Base-by-base conservation (phyloP, 2,888 invertebrate species). In the Phaonia tiefii region DNA sequence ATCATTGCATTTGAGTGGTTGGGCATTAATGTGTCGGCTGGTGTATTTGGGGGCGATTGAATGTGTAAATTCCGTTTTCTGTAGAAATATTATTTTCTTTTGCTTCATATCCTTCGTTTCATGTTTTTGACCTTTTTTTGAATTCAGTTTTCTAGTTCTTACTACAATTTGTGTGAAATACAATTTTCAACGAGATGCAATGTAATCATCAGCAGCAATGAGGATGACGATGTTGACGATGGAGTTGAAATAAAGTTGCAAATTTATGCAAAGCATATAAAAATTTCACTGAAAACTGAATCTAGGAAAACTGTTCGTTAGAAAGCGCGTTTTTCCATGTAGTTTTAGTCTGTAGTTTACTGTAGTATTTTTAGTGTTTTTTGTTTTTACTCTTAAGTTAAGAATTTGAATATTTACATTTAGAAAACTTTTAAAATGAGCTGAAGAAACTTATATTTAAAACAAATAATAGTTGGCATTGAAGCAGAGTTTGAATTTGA, bases 251-350 rank as follows among this genome's bases (percentile, higher is more conserved):
- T 11, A 37, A 72, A 69, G 13, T 76, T 65, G 56, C 37, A 80
- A 76, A 73, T 80, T 70, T 80, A 76, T 76, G 75, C 67, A 80
- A 69, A 79, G 31, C 46, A 65, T 26, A 72, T 46, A 63, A 44
- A 46, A 37, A 73, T 73, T 76, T 63, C 39, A 70, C 26, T 67
- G 37, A 69, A 75, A 72, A 75, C 60, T 58, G 58, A 26, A 58
- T 17, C 22, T n/a, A 8, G n/a, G 60, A 63, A 69, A 72, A 69
- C 37, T 72, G 69, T 76, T 73, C 22, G 63, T 75, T 73, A 76
- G 72, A 72, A 72, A 80, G n/a, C n/a, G n/a, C n/a, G n/a, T n/a
- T 75, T 75, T 79, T 70, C 60, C 15, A 51, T 25, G 54, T 5
- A 31, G 31, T 54, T 10, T 22, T 54, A 22, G 13, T 11, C 25